Percentiles rank a stretch among this genome's conserved stretches.
Evolutionary conservation across 2,888 invertebrate genomes (phyloP).

Genomic region (Oxystoma pomonae): DNA sequence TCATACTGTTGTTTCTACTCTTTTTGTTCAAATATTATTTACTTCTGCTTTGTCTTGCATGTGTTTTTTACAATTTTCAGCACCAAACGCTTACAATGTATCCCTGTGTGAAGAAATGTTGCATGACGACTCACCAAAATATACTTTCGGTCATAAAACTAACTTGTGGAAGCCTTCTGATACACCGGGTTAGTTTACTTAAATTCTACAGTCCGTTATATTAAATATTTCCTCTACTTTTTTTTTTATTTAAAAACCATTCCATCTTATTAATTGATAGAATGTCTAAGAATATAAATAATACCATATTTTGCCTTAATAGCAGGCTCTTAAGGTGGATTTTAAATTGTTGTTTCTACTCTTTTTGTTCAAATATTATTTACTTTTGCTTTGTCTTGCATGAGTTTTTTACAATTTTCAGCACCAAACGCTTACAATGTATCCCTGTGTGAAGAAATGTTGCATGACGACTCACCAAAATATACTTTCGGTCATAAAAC

Average conservation of each 20-base stretch:
- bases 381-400: too few species aligned
- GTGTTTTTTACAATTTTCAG: slow-evolving; percentile 23
- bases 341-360: too few species aligned
- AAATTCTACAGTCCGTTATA: background rate
- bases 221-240: background rate
- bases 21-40: too few species aligned
- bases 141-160: slow-evolving; percentile 63
- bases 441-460: slow-evolving; percentile 52
- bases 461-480: slow-evolving; percentile 54
- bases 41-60: too few species aligned
- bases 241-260: background rate
- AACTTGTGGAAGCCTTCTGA: slow-evolving; percentile 54
- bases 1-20: too few species aligned
- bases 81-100: slow-evolving; percentile 52
- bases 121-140: slow-evolving; percentile 56
- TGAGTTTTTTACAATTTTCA: slow-evolving; percentile 20
- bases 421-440: slow-evolving; percentile 53
- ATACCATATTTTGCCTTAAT: too few species aligned
- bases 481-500: slow-evolving; percentile 66
- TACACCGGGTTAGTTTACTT: slow-evolving; percentile 52
- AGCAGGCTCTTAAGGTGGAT: too few species aligned
- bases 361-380: too few species aligned
- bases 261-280: too few species aligned
- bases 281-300: too few species aligned
- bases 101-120: slow-evolving; percentile 52